Base-by-base conservation (phyloP, 2,888 invertebrate species). In the Napeogenes inachia region DNA sequence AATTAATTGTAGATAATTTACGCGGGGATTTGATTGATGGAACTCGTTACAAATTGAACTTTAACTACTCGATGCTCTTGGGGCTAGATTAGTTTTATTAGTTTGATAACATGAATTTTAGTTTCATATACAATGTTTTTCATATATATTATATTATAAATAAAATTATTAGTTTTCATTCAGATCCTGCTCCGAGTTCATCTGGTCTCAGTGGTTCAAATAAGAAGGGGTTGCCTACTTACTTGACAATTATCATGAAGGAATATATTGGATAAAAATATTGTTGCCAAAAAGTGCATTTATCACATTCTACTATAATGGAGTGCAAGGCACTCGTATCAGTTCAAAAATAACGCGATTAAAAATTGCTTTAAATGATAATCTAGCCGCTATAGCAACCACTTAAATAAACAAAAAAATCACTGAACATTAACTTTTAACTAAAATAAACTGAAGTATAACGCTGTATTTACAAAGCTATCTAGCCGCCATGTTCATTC, bases 1-100 rank as follows among this genome's bases (percentile, higher is more conserved):
- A 71, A 72, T 72, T 70, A 70, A 68, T 68, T 72, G 68, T 65
- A 62, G 69, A 69, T 68, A 67, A 70, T 73, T 72, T 68, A 70
- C 62, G 68, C 57, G 63, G 62, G 67, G 60, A 69, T 73, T 72
- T 74, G 72, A 74, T 72, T 70, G 72, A 74, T 73, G 68, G 61
- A 66, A 64, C 62, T 63, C 55, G 62, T 59, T 59, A 65, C 66
- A 65, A 63, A 68, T 69, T 65, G 56, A 58, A 60, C 55, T 64
- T 60, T 45, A 62, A 62, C 50, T 61, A 38, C 55, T 54, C 50
- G 38, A 33, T 55, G 61, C 55, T 63, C 60, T 61, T 54, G 54
- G 33, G 38, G 38, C n/a, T 60, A 35, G 62, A 32, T 63, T 63
- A 59, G 61, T 53, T 59, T 59, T 57, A 50, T 38, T 42, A 60